Percentiles rank a stretch among this genome's conserved stretches.
Evolutionary conservation across 1,140 invertebrate genomes (phyloP).

Genomic region (Ylistrum balloti): DNA sequence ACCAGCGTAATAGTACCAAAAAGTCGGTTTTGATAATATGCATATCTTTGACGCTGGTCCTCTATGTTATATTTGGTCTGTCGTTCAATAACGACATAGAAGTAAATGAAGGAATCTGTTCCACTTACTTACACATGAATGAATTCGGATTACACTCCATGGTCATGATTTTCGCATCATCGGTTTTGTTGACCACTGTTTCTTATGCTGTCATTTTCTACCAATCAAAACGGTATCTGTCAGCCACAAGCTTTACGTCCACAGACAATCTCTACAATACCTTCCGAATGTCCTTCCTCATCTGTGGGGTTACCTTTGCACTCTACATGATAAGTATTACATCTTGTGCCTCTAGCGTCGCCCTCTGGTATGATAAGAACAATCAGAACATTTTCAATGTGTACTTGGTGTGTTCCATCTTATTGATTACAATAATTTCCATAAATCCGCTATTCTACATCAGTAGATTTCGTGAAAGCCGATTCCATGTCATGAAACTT

Average conservation of each 20-base stretch:
- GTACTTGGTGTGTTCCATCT: neutral
- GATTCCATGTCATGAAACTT: neutral
- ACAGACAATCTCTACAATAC: neutral
- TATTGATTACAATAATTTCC: neutral
- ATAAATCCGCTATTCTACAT: neutral
- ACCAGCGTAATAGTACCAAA: neutral
- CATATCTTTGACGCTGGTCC: neutral
- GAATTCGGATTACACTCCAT: neutral
- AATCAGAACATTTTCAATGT: neutral
- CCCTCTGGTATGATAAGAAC: neutral
- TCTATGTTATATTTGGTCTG: neutral
- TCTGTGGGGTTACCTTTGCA: neutral
- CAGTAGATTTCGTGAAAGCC: slow-evolving; percentile 6
- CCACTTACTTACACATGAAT: neutral
- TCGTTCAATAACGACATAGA: neutral
- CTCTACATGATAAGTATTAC: neutral
- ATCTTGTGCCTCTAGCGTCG: neutral
- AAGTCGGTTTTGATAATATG: neutral
- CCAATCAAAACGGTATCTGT: neutral
- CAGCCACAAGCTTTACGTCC: neutral
- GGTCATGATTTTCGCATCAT: neutral
- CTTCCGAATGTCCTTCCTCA: neutral
- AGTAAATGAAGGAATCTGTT: neutral
- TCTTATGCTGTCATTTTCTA: slow-evolving; percentile 5
- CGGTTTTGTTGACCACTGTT: neutral